A percentile compares a stretch with the other conserved stretches of the same genome.
Conservation (phyloP, 2,113 vertebrate genomes). For the Ornithorhynchus anatinus region DNA sequence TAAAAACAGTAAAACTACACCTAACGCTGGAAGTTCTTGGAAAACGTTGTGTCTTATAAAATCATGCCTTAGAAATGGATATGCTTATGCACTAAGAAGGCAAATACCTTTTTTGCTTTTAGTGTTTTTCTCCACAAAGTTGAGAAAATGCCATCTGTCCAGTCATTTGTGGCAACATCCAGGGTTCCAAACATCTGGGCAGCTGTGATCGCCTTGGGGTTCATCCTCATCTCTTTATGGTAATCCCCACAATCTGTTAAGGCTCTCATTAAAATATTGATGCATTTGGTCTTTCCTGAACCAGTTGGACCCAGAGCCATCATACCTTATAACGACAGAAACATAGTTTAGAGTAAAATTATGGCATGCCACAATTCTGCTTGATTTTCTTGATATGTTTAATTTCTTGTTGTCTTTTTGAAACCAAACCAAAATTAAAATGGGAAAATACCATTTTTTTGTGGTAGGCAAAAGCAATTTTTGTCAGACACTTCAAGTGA, state of each 20-base stretch:
- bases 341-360: slow-evolving; percentile 42
- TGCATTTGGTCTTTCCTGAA: slow-evolving; percentile 81
- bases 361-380: neutral
- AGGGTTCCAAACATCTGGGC: slow-evolving; percentile 87
- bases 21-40: neutral
- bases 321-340: slow-evolving; percentile 71
- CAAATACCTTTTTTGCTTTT: slow-evolving; percentile 81
- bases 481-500: slow-evolving; percentile 32
- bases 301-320: slow-evolving; percentile 84
- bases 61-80: too few species aligned
- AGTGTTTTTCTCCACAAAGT: slow-evolving; percentile 87
- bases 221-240: slow-evolving; percentile 89
- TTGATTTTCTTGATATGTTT: slow-evolving; percentile 28
- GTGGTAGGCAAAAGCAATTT: slow-evolving; percentile 26
- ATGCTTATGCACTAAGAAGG: too few species aligned
- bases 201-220: slow-evolving; percentile 86
- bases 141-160: slow-evolving; percentile 87
- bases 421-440: slow-evolving; percentile 26
- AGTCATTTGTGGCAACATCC: slow-evolving; percentile 87
- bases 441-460: slow-evolving; percentile 12
- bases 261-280: slow-evolving; percentile 83
- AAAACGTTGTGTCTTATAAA: too few species aligned
- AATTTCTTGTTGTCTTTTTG: slow-evolving; percentile 6
- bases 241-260: slow-evolving; percentile 80
- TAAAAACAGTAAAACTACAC: neutral